Conservation (phyloP, 92 coral and sea anemone species). For the Paramuricea clavata region DNA sequence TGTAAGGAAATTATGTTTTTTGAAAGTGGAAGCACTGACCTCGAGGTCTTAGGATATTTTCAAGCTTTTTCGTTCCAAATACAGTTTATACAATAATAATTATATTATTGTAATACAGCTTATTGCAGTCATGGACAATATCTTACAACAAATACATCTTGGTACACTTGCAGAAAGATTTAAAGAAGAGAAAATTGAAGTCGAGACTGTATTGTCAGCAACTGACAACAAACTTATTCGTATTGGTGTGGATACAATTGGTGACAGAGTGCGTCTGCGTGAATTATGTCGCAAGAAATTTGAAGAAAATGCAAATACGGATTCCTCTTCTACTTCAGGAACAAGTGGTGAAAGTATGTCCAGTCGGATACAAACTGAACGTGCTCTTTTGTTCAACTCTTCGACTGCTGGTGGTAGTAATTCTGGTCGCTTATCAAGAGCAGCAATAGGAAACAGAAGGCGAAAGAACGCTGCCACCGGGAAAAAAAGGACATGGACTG, state of each 20-base stretch:
- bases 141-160: conserved; percentile 13
- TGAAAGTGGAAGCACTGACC: too few relatives aligned
- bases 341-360: not conserved
- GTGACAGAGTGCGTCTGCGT: conserved; percentile 33
- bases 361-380: too few relatives aligned
- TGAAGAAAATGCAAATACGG: not conserved
- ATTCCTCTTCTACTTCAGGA: conserved; percentile 27
- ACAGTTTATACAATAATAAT: too few relatives aligned
- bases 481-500: conserved; percentile 27
- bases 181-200: conserved; percentile 10
- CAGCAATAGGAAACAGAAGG: too few relatives aligned
- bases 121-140: not conserved
- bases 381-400: too few relatives aligned
- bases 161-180: conserved; percentile 16
- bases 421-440: too few relatives aligned
- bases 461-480: too few relatives aligned
- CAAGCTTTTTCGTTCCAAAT: too few relatives aligned
- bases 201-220: not conserved
- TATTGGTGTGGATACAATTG: conserved; percentile 13
- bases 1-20: too few relatives aligned
- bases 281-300: conserved; percentile 14
- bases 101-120: too few relatives aligned
- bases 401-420: too few relatives aligned
- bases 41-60: too few relatives aligned
- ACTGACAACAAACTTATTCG: conserved; percentile 15